Percentiles rank a stretch among this genome's conserved stretches.
Evolutionary conservation across 2,888 invertebrate species (phyloP).

Genomic region (Polymixis lichenea): DNA sequence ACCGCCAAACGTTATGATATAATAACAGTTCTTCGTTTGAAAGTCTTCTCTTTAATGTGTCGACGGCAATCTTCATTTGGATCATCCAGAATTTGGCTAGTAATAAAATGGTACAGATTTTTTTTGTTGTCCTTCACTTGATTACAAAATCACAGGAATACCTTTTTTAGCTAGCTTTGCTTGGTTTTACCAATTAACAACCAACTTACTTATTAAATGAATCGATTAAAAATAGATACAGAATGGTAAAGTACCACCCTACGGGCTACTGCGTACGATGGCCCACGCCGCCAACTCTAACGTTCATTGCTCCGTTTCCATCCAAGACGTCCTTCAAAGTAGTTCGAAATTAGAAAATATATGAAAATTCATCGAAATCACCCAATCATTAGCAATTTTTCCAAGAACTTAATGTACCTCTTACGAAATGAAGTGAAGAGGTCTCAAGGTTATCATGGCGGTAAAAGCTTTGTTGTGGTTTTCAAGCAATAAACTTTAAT

Average conservation of each 20-base stretch:
- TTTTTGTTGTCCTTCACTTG: not conserved
- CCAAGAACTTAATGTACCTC: conserved; percentile 14
- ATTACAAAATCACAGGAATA: not conserved
- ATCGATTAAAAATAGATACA: conserved; percentile 15
- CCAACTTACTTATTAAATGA: not conserved
- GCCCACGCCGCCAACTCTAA: conserved; percentile 33
- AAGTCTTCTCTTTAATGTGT: not conserved
- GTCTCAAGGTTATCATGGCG: conserved; percentile 24
- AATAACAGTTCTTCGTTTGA: no score
- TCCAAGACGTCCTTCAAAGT: conserved; percentile 56
- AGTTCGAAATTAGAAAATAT: conserved; percentile 32
- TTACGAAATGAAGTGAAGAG: conserved; percentile 19
- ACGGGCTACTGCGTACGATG: conserved; percentile 33
- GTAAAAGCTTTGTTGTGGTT: conserved; percentile 39
- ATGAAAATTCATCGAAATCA: conserved; percentile 16
- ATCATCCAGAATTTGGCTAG: not conserved
- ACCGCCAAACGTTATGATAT: no score
- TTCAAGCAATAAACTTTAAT: conserved; percentile 45
- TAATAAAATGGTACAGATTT: not conserved
- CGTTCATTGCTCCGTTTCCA: conserved; percentile 48
- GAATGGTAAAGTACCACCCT: conserved; percentile 22
- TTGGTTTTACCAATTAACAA: not conserved
- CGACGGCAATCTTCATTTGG: not conserved
- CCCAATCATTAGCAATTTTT: conserved; percentile 3
- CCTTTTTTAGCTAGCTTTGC: no score